Evolutionary conservation across 2,888 invertebrate genomes (phyloP), one percentile per base, ranked within the genome.

Genomic region (Malacosoma neustria): DNA sequence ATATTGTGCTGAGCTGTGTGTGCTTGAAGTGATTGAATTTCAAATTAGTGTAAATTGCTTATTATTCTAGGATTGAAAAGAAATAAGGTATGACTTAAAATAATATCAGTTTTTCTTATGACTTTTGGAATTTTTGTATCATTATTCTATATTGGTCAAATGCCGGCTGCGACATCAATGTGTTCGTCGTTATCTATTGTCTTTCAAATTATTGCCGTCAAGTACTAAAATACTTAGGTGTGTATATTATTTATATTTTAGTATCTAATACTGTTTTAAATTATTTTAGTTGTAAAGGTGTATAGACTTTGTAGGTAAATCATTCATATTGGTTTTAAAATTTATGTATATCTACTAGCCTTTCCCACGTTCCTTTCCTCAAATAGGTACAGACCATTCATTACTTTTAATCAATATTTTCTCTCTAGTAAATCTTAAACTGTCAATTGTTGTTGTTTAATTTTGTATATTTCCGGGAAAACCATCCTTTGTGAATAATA

Each of bases 1-100:
- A 84, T 85, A 85, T 84, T 85, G 84, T 82, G 77, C 74, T 71
- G 68, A 64, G 77, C 82, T 79, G 79, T 81, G 77, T 71, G 81
- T 84, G 79, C 76, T 79, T 58, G 55, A 70, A 76, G 82, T 82
- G 82, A 79, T 67, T 62, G 43, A 53, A 63, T 67, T 71, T 60
- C 57, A 57, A 38, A 59, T 53, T 67, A 61, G 84, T 85, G 84
- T 72, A 68, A 74, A 70, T 74, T 77, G 72, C 67, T 73, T 71
- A 72, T 72, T 58, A 61, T 47, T 54, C 57, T 53, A n/a, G 32
- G 82, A 82, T 82, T 77, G 62, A 71, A 73, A 71, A 68, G 62
- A 54, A 43, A 40, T 48, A 69, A 73, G 82, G 84, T 85, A 73
- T 79, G 72, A 45, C 34, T 36, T 39, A 72, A 66, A 65, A 69